phyloP scores from a whole-genome alignment of 53 echinoderm and acorn worm species.

The Luidia sarsii region DNA sequence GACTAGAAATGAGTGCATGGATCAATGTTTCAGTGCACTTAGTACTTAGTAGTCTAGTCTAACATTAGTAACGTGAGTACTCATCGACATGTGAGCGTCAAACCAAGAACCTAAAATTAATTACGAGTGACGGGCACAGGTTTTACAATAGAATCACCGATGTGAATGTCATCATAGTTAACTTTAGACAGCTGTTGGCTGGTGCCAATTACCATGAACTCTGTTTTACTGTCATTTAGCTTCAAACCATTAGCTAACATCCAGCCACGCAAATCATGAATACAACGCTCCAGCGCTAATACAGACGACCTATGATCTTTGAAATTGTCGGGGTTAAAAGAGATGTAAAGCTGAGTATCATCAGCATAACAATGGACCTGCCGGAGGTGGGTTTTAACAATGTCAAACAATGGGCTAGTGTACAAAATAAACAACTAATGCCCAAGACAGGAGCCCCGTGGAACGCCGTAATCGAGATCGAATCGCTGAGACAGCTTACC shows the following conservation, averaged over 20 bases:
- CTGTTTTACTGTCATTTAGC: constrained; percentile 2
- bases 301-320: not conserved
- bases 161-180: not conserved
- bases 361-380: constrained; percentile 8
- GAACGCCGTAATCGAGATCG: constrained; percentile 4
- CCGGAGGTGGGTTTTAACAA: constrained; percentile 7
- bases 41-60: no score
- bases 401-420: constrained; percentile 18
- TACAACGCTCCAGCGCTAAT: constrained; percentile 9
- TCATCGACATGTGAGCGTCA: constrained; percentile 9
- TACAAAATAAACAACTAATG: constrained; percentile 12
- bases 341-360: constrained; percentile 3
- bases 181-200: not conserved
- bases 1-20: no score
- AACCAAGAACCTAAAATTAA: constrained; percentile 16
- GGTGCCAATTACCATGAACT: constrained; percentile 2
- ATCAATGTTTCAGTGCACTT: no score
- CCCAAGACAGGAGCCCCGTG: constrained; percentile 11
- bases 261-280: constrained; percentile 15
- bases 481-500: constrained; percentile 4
- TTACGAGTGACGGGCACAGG: not conserved
- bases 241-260: constrained; percentile 14
- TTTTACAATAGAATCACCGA: constrained; percentile 4
- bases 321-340: not conserved
- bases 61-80: constrained; percentile 6